Conservation (phyloP, 2,113 vertebrate genomes). For the Myxocyprinus asiaticus region DNA sequence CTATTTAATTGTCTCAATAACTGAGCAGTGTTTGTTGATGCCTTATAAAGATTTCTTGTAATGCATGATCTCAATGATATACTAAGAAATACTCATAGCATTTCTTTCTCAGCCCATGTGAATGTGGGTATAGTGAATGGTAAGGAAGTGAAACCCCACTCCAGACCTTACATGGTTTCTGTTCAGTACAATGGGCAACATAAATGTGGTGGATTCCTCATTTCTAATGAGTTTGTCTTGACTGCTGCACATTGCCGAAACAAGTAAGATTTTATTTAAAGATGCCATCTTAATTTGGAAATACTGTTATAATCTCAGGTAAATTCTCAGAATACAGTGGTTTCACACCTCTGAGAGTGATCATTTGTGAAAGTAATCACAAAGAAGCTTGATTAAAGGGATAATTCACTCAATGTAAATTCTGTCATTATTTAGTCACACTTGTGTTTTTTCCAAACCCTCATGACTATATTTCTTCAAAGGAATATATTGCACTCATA, state of each 20-base stretch:
- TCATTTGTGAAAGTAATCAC: too few relatives aligned
- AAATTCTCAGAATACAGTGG: too few relatives aligned
- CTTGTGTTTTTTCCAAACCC: too few relatives aligned
- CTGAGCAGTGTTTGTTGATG: too few relatives aligned
- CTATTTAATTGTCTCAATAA: not conserved
- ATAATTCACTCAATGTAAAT: too few relatives aligned
- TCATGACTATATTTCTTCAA: too few relatives aligned
- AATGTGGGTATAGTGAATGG: constrained; percentile 33
- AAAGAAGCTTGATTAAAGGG: too few relatives aligned
- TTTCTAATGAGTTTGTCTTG: constrained; percentile 43
- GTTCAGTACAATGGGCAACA: not conserved
- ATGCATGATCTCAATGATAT: not conserved
- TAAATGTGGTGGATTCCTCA: constrained; percentile 43
- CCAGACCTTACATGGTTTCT: constrained; percentile 54
- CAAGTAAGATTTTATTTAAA: not conserved
- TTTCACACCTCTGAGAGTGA: too few relatives aligned
- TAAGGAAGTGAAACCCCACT: constrained; percentile 14
- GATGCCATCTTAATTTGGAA: not conserved
- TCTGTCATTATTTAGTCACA: too few relatives aligned
- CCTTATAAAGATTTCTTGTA: too few relatives aligned
- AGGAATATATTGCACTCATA: too few relatives aligned
- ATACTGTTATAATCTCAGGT: not conserved
- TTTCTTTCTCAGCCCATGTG: constrained; percentile 35
- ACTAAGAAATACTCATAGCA: not conserved
- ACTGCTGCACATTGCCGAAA: constrained; percentile 49